Evolutionary conservation across 2,797 vertebrate species (phyloP), one percentile per base, ranked within the genome.

Genomic region (Heterohyrax brucei): DNA sequence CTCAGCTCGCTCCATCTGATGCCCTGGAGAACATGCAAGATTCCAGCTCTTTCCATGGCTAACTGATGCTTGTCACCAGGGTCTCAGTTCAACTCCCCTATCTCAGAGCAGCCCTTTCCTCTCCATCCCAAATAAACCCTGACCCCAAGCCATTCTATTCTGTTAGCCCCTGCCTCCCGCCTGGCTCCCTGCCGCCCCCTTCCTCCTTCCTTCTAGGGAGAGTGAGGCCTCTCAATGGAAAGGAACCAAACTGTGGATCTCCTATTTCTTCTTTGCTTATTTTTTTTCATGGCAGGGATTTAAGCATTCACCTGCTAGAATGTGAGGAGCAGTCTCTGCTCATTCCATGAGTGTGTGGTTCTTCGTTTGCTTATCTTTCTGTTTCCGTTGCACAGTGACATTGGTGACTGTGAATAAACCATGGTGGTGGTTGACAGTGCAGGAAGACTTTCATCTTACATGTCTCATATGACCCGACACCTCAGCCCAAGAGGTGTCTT

Each of bases 21-120:
- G 1, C 16, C 24, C 26, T 21, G 0, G 3, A 9, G 14, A 6
- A 13, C 33, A 8, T 9, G 1, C 48, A 5, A 24, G 33, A 39
- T 13, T 81, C 39, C 26, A 14, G 13, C 46, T 28, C 14, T 21
- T 28, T 24, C 59, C 30, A 21, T 5, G 28, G 39, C 18, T 22
- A 7, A 13, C 30, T 18, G 48, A 30, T 22, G 6, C 30, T n/a
- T 5, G 46, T 33, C 64, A 70, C 30, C 13, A 3, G 22, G 1
- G 10, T 6, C 6, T 33, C 46, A 10, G 46, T 30, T 62, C 61
- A 64, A 16, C 13, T 16, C 30, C 56, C 21, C 24, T 10, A 59
- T 39, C 80, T 68, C 62, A n/a, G 62, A 21, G 18, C 28, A 48
- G 78, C 10, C 39, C 48, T 14, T 46, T 10, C 7, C 30, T 21